phyloP scores from a whole-genome alignment of 2,797 vertebrate genomes.

The Silurus aristotelis region DNA sequence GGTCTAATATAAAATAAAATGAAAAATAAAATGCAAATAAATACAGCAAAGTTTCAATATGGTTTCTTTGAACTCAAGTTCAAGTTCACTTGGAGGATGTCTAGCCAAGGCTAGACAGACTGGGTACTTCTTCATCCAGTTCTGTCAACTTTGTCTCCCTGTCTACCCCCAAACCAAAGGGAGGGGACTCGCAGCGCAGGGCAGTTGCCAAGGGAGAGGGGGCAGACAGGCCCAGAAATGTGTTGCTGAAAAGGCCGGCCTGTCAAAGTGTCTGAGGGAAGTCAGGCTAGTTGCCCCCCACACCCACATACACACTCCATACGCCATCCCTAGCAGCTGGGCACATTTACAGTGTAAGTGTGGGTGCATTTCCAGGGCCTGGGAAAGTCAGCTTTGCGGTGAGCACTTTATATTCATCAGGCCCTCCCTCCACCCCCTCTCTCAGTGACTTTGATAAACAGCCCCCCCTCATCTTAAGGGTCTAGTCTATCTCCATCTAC shows the following conservation, averaged over 20 bases:
- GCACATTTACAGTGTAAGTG: constrained; percentile 39
- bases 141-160: constrained; percentile 53
- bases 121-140: constrained; percentile 65
- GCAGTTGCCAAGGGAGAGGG: constrained; percentile 94
- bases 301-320: constrained; percentile 41
- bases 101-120: constrained; percentile 61
- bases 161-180: constrained; percentile 54
- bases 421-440: constrained; percentile 65
- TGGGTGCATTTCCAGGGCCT: constrained; percentile 78
- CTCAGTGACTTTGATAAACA: constrained; percentile 60
- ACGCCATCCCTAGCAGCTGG: constrained; percentile 76
- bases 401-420: constrained; percentile 92
- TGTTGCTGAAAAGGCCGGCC: constrained; percentile 85
- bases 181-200: constrained; percentile 66
- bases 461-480: constrained; percentile 44
- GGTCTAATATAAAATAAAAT: background rate
- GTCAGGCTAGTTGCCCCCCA: constrained; percentile 68
- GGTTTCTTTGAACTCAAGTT: constrained; percentile 68
- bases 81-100: constrained; percentile 75
- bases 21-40: constrained; percentile 15
- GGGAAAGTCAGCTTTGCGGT: constrained; percentile 88
- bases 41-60: background rate
- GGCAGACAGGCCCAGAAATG: constrained; percentile 83
- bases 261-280: constrained; percentile 91
- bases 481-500: constrained; percentile 48